These are phyloP conservation scores for Drosophila robusta DNA, from an alignment of 2,888 invertebrate genomes.

Conservation along the genomic window DNA sequence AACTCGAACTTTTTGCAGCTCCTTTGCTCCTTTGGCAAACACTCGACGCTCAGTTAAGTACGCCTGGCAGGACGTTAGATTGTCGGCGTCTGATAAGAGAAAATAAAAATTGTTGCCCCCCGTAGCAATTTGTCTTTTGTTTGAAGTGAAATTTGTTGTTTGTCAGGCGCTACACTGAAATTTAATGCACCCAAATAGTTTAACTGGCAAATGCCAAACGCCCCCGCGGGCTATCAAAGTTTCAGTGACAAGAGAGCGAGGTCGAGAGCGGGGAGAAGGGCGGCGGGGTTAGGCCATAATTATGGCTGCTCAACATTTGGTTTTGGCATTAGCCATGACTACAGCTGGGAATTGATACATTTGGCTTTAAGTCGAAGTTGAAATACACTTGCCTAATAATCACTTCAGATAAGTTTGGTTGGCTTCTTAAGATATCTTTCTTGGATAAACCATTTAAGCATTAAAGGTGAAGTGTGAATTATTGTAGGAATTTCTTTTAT, in stretches of 20 bases:
- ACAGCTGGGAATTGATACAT: background rate
- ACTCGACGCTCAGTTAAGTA: constrained; percentile 66
- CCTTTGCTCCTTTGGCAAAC: constrained; percentile 63
- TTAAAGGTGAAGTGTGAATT: no score
- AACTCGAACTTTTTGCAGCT: constrained; percentile 43
- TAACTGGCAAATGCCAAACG: constrained; percentile 48
- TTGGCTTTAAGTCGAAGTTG: background rate
- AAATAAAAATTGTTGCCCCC: constrained; percentile 40
- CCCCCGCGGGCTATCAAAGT: constrained; percentile 34
- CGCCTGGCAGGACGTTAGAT: constrained; percentile 48
- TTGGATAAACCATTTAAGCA: no score
- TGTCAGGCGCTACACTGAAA: constrained; percentile 59
- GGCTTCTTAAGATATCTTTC: no score
- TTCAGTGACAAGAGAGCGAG: background rate
- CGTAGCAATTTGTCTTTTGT: constrained; percentile 78
- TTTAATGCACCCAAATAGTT: constrained; percentile 65
- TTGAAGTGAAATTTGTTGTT: constrained; percentile 79
- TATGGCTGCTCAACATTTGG: constrained; percentile 60
- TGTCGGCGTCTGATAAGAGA: constrained; percentile 56
- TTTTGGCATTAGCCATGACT: constrained; percentile 44
- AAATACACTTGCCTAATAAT: constrained; percentile 23
- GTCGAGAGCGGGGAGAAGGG: no score
- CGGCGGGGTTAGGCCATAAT: constrained; percentile 50
- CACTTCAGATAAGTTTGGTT: background rate
- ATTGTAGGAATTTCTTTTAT: no score